phyloP scores from a whole-genome alignment of 92 coral and sea anemone genomes.

The Heteractis magnifica region DNA sequence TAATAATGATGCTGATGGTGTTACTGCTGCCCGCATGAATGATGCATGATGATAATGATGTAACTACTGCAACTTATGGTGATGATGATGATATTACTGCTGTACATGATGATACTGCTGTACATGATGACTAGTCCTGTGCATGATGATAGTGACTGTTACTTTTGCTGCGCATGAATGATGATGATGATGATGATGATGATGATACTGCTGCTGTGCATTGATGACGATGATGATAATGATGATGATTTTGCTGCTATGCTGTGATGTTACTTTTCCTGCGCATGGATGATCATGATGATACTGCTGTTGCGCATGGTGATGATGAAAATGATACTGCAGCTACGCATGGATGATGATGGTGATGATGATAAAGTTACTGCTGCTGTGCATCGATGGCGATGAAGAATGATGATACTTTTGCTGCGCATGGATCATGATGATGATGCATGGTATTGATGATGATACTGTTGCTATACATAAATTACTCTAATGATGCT shows the following conservation, averaged over 20 bases:
- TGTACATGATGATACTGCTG: not conserved
- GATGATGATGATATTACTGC: not conserved
- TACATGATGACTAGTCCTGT: not conserved
- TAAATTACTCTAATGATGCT: too few relatives aligned
- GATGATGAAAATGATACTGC: too few relatives aligned
- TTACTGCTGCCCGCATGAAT: not conserved
- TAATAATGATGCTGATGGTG: not conserved
- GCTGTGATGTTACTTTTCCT: too few relatives aligned
- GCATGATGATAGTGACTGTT: not conserved
- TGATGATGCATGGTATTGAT: too few relatives aligned
- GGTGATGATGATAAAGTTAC: too few relatives aligned
- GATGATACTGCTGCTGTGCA: not conserved
- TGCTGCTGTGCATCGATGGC: too few relatives aligned
- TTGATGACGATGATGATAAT: not conserved
- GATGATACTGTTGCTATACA: too few relatives aligned
- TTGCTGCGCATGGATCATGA: too few relatives aligned
- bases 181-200: not conserved
- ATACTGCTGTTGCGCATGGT: too few relatives aligned
- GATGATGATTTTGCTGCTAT: not conserved
- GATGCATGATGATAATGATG: not conserved
- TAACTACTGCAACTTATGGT: not conserved
- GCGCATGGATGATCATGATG: too few relatives aligned
- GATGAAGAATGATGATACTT: too few relatives aligned
- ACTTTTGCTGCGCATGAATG: not conserved
- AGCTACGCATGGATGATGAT: too few relatives aligned